Evolutionary conservation across 2,797 vertebrate genomes (phyloP), one percentile per base, ranked within the genome.

Genomic region (Pampus argenteus): DNA sequence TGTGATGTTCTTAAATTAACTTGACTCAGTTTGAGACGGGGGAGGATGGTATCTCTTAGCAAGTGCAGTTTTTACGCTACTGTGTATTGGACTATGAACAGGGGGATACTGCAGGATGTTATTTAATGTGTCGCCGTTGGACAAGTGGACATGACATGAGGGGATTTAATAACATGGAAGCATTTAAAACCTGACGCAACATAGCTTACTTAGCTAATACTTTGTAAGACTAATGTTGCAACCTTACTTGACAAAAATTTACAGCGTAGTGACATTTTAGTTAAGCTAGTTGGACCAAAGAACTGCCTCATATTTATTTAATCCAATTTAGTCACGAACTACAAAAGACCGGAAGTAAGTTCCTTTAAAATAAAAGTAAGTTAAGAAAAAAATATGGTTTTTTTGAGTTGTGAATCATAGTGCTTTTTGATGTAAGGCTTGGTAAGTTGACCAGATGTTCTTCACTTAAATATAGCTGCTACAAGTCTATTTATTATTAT

Each of bases 291-390:
- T 75, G 29, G 3, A 20, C 4, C 1, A 11, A n/a, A n/a, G 11
- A 0, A 26, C 15, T 1, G 3, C 5, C n/a, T 70, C 8, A 2
- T 1, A 10, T 38, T 11, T 15, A 15, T 20, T 14, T 6, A 17
- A 2, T 44, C 7, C 17, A 17, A 2, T 44, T 18, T 9, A 38
- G 1, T 3, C 4, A 13, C 10, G 10, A 18, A 20, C 66, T 22
- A 14, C 9, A 2, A 2, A 2, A n/a, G 2, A 45, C 62, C n/a
- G 76, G 71, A 79, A 73, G 52, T 22, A 0, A 0, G 1, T 2
- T 29, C 15, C 15, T 63, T 57, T 66, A 65, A 63, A 74, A 71
- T 80, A 76, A 74, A 74, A 51, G 74, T 69, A 77, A 58, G 54
- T 59, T 23, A 6, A 25, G n/a, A 34, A 36, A 20, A 0, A 22